Conservation (phyloP, 2,797 vertebrate species). For the Ptychobarbus kaznakovi region DNA sequence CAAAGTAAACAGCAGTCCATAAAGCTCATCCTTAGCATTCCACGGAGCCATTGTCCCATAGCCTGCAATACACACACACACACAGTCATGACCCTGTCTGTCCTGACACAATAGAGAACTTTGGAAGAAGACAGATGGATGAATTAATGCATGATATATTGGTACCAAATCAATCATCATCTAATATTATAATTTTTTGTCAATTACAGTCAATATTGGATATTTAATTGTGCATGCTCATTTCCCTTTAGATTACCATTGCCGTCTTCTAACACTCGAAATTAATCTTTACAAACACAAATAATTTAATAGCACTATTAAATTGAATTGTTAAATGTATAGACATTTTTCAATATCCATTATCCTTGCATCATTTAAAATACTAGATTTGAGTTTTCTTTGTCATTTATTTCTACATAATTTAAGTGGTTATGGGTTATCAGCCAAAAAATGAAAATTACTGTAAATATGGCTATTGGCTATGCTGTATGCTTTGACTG, state of each 20-base stretch:
- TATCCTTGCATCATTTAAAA: neutral
- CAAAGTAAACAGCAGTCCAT: conserved; percentile 89
- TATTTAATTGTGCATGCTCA: neutral
- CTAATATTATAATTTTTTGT: neutral
- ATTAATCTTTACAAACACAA: neutral
- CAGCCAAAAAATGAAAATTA: neutral
- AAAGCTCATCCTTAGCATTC: conserved; percentile 83
- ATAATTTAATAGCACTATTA: neutral
- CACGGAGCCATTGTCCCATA: conserved; percentile 64
- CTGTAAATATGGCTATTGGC: neutral
- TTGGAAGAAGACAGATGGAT: conserved; percentile 26
- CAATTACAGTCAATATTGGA: neutral
- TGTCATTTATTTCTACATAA: neutral
- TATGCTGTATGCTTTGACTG: neutral
- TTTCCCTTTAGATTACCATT: neutral
- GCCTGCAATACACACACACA: conserved; percentile 64
- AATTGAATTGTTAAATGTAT: neutral
- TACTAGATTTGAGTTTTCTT: neutral
- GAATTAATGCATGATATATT: conserved; percentile 32
- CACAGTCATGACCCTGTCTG: conserved; percentile 65
- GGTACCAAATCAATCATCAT: neutral
- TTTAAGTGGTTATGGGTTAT: neutral
- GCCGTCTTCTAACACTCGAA: neutral
- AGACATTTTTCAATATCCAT: neutral
- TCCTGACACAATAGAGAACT: conserved; percentile 20